Evolutionary conservation across 1,140 invertebrate genomes (phyloP), one percentile per base, ranked within the genome.

Genomic region (Aphidius ervi): DNA sequence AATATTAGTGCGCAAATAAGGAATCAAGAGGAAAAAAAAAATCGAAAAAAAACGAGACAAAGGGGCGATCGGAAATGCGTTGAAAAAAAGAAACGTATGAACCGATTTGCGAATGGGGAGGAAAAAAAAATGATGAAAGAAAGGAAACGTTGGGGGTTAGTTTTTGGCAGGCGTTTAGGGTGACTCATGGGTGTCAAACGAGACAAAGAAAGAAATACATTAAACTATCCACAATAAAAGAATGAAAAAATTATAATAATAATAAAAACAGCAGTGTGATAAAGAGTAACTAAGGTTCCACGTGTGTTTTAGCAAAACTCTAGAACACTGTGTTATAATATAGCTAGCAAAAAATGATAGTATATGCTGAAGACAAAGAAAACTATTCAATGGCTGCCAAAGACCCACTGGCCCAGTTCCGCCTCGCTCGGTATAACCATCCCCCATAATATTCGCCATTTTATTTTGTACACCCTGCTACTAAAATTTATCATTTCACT

Each of bases 381-480:
- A 65, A 61, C 69, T 68, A 74, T 70, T 75, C 71, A 67, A 74
- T 75, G 72, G 68, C 68, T 70, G 69, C 69, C 65, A 67, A 53
- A 74, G 73, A 71, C 73, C 75, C 70, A 77, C 75, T 77, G 72
- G 74, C 72, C 74, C 72, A 76, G 68, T 76, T 76, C 72, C 66
- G 65, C 60, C 66, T 69, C 65, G 63, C 68, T 70, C 52, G 9
- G 46, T 31, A 57, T 49, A 55, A 57, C 50, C 58, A 52, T 48
- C 54, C 60, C 49, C 58, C 16, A 16, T 31, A 56, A 55, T 48
- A 31, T 31, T 3, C 59, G 58, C 59, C 53, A 52, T 64, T 50
- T 68, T 68, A 71, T 70, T 74, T 70, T 68, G 67, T 67, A 62
- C 66, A 54, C 57, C 63, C 10, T 49, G 49, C 50, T 43, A 46